A percentile compares a stretch with the other conserved stretches of the same genome.
Evolutionary conservation across 2,113 vertebrate genomes (phyloP).

Genomic region (Eleginops maclovinus): DNA sequence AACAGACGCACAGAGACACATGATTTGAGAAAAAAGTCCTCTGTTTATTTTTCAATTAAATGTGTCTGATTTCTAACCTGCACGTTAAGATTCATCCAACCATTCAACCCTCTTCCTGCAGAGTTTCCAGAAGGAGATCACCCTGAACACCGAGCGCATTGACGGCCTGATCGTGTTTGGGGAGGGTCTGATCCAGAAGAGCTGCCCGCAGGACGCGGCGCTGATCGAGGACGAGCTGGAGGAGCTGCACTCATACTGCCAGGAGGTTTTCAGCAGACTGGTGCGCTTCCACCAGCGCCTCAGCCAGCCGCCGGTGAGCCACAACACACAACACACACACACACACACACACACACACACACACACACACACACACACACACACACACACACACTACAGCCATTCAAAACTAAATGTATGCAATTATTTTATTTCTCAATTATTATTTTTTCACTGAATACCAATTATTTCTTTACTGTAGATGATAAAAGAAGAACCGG

Average conservation of each 20-base stretch:
- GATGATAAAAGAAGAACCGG: slow-evolving; percentile 87
- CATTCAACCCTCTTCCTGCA: slow-evolving; percentile 56
- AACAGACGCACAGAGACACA: neutral
- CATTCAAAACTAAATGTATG: neutral
- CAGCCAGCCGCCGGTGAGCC: slow-evolving; percentile 84
- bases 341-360: neutral
- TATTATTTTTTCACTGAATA: too few relatives aligned
- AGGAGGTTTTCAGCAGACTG: slow-evolving; percentile 94
- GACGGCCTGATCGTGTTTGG: slow-evolving; percentile 94
- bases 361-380: too few relatives aligned
- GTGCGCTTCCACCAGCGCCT: slow-evolving; percentile 93
- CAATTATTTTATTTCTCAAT: too few relatives aligned
- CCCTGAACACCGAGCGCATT: slow-evolving; percentile 92
- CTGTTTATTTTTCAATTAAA: neutral
- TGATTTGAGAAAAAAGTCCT: too few relatives aligned
- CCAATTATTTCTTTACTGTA: too few relatives aligned
- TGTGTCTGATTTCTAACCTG: slow-evolving; percentile 1
- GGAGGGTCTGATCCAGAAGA: slow-evolving; percentile 93
- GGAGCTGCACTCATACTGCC: slow-evolving; percentile 93
- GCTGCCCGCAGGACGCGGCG: slow-evolving; percentile 88
- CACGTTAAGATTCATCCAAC: neutral
- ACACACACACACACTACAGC: too few relatives aligned
- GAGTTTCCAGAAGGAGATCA: slow-evolving; percentile 97
- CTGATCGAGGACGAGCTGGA: slow-evolving; percentile 94
- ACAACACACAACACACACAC: slow-evolving; percentile 10